Base-by-base conservation (phyloP, 2,113 vertebrate genomes). In the Equus quagga region DNA sequence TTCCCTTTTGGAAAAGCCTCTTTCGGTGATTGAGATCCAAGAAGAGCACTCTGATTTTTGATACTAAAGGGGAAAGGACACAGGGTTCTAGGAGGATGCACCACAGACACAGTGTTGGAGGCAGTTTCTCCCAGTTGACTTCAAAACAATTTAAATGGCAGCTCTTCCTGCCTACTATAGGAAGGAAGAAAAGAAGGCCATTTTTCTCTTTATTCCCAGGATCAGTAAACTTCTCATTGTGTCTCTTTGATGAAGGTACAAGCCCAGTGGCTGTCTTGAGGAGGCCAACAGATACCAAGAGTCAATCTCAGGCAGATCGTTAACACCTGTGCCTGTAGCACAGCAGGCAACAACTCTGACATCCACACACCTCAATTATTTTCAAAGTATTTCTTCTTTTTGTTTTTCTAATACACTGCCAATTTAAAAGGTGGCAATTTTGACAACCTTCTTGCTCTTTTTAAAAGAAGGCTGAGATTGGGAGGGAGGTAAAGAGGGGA, bases 351-450 rank as follows among this genome's bases (percentile, higher is more conserved):
- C 91, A 33, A 69, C 64, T 78, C 76, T 72, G 67, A 67, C 76
- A 94, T 7, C 96, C 91, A 49, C 94, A 97, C 89, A 96, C 91
- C 93, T 91, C 11, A 41, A 92, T 91, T 92, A 91, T 94, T 96
- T 98, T 96, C 69, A 80, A 89, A 97, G 58, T 26, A 49, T 5
- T 65, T 78, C 86, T 92, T 89, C 86, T 54, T 86, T 89, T 78
- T 97, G 67, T 76, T 36, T 5, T 96, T 94, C 93, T 97, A 96
- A 95, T 97, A 51, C 0, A 0, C 79, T 98, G 90, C 85, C 97
- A 97, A 3, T 87, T 94, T 92, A 83, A 97, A 96, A 97, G 73
- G 92, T 96, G 51, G 80, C 86, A 96, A 58, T 95, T 98, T 89
- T 12, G 0, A 81, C 85, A 93, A 91, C 9, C 4, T 24, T 78